Evolutionary conservation across 2,113 vertebrate species (phyloP), one percentile per base, ranked within the genome.

Genomic region (Saimiri boliviensis): DNA sequence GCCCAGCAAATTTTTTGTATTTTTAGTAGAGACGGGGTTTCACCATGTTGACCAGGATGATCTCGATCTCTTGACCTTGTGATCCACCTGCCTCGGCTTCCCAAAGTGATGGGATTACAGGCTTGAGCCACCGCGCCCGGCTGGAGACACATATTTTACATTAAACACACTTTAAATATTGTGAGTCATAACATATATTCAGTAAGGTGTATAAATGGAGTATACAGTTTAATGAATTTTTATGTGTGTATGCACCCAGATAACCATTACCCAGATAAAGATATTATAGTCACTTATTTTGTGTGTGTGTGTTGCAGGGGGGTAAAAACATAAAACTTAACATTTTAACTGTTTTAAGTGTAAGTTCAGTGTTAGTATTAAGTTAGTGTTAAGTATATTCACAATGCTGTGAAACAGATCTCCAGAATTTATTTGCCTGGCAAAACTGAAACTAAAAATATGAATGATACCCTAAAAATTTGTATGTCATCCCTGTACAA

Each of bases 161-260:
- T 76, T 77, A 96, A 97, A 77, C 71, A 35, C 4, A 90, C 54
- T 63, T 86, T 42, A 84, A 60, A 63, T 74, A 89, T 42, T 95
- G 87, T 79, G 93, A 90, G 40, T 89, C n/a, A 68, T 37, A 63
- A 63, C n/a, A 93, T 30, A 66, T 47, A 86, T 21, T 94, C 32
- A 85, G 14, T 52, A 91, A 93, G 40, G 4, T 70, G 0, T 47
- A 52, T 70, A 93, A 56, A 86, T 83, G 84, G 68, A 47, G 25
- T 47, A 32, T 70, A 71, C 20, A 63, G 5, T 25, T 91, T 25
- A 85, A 16, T 89, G 16, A 87, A 85, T 63, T 91, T 97, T 95
- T 63, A 94, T 6, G 23, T 58, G 37, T 84, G 8, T 82, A 32
- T 71, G 21, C 6, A 76, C 3, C 23, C 47, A 88, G 76, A 80